Evolutionary conservation across 1,140 invertebrate genomes (phyloP), one percentile per base, ranked within the genome.

Genomic region (Bombus pascuorum): DNA sequence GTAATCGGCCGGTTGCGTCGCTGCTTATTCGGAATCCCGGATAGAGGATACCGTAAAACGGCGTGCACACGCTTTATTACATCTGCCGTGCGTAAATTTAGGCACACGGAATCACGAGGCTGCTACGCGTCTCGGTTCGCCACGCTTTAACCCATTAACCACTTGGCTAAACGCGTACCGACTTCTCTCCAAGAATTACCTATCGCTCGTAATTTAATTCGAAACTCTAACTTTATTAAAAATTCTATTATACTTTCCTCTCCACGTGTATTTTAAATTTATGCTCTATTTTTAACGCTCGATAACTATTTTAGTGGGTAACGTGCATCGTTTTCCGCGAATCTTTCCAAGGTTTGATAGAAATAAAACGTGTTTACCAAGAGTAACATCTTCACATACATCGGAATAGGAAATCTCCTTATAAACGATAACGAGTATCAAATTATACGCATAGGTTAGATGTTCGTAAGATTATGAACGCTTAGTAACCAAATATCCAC

Each of bases 1-100:
- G 44, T 47, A 87, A 86, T 70, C 65, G 70, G 39, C 44, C 70
- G 73, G 78, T 85, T 66, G 72, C 39, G 71, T 66, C 83, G 47
- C 74, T 78, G 72, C 81, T 87, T 90, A 81, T 90, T 82, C 89
- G 73, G 78, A 89, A 90, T 90, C 79, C 82, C 81, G 86, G 86
- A 90, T 83, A 87, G 81, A 84, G 78, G 65, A 87, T 87, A 71
- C 53, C 44, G 76, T 73, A 78, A 90, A 80, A 73, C 72, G 79
- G 77, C 65, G 81, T 76, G 34, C 44, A 32, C 76, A 59, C 75
- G 81, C n/a, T 90, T 85, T 85, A 85, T 87, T 87, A 66, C 66
- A 84, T 79, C 68, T 70, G 44, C 59, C 82, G 70, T 59, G 89
- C 70, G 73, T 90, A 90, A 90, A 87, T 90, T 90, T 90, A 90